These are phyloP conservation scores for Tokudaia tokunoshimensis DNA, from an alignment of 2,797 vertebrate species.

Conservation along the genomic window DNA sequence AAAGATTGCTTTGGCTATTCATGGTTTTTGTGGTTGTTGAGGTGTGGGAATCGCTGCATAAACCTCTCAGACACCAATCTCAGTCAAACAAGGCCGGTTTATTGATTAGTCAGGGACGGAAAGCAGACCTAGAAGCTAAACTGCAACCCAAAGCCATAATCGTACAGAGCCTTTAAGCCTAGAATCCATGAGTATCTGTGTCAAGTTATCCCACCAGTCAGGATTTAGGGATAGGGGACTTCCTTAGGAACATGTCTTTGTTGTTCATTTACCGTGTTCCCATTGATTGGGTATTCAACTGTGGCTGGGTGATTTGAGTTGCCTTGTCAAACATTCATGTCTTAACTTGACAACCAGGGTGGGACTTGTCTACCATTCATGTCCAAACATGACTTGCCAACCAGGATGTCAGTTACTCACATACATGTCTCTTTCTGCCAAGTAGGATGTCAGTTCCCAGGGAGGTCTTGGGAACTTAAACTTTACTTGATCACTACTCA, in stretches of 20 bases:
- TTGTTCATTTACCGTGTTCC: not conserved
- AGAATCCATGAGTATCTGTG: not conserved
- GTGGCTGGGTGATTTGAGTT: not conserved
- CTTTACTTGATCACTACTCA: too few relatives aligned
- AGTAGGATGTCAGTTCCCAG: too few relatives aligned
- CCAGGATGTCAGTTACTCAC: too few relatives aligned
- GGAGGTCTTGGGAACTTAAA: too few relatives aligned
- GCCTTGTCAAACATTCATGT: not conserved
- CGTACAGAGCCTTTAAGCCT: not conserved
- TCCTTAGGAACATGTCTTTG: not conserved
- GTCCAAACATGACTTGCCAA: too few relatives aligned
- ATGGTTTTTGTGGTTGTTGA: not conserved
- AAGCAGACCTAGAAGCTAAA: not conserved
- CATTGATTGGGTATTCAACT: not conserved
- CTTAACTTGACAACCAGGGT: too few relatives aligned
- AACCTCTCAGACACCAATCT: not conserved
- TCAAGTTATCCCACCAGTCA: not conserved
- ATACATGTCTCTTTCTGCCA: too few relatives aligned
- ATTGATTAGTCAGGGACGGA: not conserved
- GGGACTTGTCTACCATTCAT: too few relatives aligned
- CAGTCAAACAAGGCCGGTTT: not conserved
- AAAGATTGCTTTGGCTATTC: not conserved
- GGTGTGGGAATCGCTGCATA: not conserved
- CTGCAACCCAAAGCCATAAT: not conserved
- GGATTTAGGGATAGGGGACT: not conserved